Percentiles rank a stretch among this genome's conserved stretches.
Conservation (phyloP, 2,888 invertebrate genomes). For the Zhuqinia jingwanae region DNA sequence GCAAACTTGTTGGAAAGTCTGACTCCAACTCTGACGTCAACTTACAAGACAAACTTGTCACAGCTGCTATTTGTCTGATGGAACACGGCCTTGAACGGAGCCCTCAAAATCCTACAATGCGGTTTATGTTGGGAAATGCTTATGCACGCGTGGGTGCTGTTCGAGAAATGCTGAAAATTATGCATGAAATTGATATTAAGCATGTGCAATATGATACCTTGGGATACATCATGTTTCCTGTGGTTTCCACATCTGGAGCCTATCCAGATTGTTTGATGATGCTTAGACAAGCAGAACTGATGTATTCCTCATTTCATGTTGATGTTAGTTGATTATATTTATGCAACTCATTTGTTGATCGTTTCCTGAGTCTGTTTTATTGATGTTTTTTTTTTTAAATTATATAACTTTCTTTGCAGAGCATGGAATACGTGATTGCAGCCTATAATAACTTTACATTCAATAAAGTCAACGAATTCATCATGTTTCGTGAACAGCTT, state of each 20-base stretch:
- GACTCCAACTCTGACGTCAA: too few relatives aligned
- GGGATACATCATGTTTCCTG: background rate
- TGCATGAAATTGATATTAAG: background rate
- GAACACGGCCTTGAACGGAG: background rate
- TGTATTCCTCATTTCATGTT: background rate
- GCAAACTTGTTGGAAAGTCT: background rate
- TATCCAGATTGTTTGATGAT: background rate
- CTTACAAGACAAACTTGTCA: background rate
- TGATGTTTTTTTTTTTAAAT: too few relatives aligned
- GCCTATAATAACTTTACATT: background rate
- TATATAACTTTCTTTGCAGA: too few relatives aligned
- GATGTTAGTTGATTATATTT: background rate
- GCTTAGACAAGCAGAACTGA: background rate
- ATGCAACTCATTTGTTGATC: background rate
- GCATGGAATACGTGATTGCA: background rate
- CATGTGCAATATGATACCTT: background rate
- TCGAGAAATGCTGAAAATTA: background rate
- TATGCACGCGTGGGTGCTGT: background rate
- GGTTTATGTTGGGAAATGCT: background rate
- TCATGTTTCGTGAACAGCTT: background rate
- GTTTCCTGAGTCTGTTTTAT: background rate
- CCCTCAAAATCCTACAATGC: background rate
- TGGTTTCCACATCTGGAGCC: background rate
- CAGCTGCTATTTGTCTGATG: background rate
- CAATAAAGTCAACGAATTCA: background rate